A percentile compares a stretch with the other conserved stretches of the same genome.
These are phyloP conservation scores for Drosophila kokeensis DNA, from an alignment of 2,888 invertebrate species.

Conservation along the genomic window DNA sequence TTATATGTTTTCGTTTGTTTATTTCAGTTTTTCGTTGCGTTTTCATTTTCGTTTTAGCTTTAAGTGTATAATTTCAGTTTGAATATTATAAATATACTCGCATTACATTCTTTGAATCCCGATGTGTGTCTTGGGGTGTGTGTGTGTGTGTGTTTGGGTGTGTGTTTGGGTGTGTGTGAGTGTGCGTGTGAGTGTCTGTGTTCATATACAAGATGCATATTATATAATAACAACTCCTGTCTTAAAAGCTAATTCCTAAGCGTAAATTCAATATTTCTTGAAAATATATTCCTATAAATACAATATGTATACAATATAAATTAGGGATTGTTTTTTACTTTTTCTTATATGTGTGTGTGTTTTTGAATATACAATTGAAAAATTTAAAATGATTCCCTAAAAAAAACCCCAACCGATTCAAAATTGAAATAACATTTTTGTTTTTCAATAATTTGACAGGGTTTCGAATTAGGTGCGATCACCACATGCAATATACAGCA, in stretches of 20 bases:
- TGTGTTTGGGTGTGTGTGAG: slow-evolving; percentile 8
- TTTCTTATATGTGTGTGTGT: not conserved
- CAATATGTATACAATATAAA: slow-evolving; percentile 51
- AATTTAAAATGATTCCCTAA: not conserved
- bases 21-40: slow-evolving; percentile 19
- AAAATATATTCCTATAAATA: slow-evolving; percentile 40
- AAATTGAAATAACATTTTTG: not conserved
- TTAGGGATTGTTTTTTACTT: slow-evolving; percentile 1
- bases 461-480: not conserved
- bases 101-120: slow-evolving; percentile 41
- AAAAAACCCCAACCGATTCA: not conserved
- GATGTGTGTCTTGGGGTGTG: slow-evolving; percentile 20
- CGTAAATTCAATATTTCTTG: slow-evolving; percentile 58
- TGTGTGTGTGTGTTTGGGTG: not conserved
- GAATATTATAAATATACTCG: slow-evolving; percentile 67
- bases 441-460: not conserved
- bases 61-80: slow-evolving; percentile 42
- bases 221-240: slow-evolving; percentile 75
- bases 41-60: slow-evolving; percentile 19
- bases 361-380: slow-evolving; percentile 38
- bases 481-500: not conserved
- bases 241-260: slow-evolving; percentile 65
- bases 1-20: slow-evolving; percentile 5
- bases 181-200: slow-evolving; percentile 18
- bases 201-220: slow-evolving; percentile 66